Percentiles rank a stretch among this genome's conserved stretches.
Conservation (phyloP, 2,888 invertebrate genomes). For the Chrysopilus asiliformis region DNA sequence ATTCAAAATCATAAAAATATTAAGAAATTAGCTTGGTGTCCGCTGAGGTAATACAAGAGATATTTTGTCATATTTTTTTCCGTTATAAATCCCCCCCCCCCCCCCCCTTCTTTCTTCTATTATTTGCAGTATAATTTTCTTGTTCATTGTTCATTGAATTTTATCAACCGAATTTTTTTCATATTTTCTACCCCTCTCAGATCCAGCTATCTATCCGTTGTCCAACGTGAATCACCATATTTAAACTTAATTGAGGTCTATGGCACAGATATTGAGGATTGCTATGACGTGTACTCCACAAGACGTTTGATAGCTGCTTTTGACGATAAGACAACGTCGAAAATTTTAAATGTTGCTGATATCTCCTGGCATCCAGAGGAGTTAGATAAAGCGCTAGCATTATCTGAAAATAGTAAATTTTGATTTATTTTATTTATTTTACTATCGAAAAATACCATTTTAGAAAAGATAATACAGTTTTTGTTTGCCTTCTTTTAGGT, state of each 20-base stretch:
- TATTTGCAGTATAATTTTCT: constrained; percentile 15
- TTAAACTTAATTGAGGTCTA: constrained; percentile 80
- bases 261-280: constrained; percentile 52
- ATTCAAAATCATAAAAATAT: constrained; percentile 52
- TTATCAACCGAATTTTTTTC: constrained; percentile 3
- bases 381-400: constrained; percentile 34
- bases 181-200: constrained; percentile 23
- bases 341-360: constrained; percentile 44
- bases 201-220: constrained; percentile 63
- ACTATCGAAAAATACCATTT: too few relatives aligned
- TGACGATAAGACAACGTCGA: constrained; percentile 10
- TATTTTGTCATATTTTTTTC: too few relatives aligned
- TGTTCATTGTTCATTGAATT: constrained; percentile 3
- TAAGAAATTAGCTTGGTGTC: constrained; percentile 74
- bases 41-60: constrained; percentile 48
- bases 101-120: too few relatives aligned
- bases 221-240: constrained; percentile 63
- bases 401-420: constrained; percentile 26
- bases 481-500: constrained; percentile 18
- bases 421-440: neutral
- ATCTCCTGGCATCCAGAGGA: constrained; percentile 81
- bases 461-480: too few relatives aligned
- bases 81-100: constrained; percentile 16
- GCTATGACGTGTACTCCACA: constrained; percentile 61
- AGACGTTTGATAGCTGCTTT: constrained; percentile 49